Percentiles rank a stretch among this genome's conserved stretches.
Evolutionary conservation across 2,113 vertebrate genomes (phyloP).

Genomic region (Australoheros scitulus): DNA sequence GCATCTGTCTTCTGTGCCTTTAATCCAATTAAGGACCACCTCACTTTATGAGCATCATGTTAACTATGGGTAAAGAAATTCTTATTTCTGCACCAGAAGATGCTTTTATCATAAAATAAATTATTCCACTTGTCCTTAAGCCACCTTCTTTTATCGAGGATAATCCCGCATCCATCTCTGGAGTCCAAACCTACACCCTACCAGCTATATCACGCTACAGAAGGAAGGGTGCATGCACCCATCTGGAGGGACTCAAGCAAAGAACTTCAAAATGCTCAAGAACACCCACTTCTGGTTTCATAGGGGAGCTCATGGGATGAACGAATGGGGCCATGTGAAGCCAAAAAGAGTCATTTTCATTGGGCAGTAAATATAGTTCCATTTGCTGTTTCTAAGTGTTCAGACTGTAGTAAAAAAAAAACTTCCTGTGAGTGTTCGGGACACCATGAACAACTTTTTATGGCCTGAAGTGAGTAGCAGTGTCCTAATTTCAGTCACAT

Average conservation of each 20-base stretch:
- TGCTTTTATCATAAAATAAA: background rate
- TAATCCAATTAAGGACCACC: background rate
- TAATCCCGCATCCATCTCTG: background rate
- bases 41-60: background rate
- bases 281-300: background rate
- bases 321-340: rapidly evolving
- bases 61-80: too few species aligned
- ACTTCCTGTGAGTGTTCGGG: background rate
- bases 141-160: background rate
- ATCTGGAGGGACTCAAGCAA: background rate
- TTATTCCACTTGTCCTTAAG: background rate
- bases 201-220: background rate
- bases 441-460: background rate
- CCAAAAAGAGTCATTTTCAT: background rate
- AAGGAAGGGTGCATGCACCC: background rate
- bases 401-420: background rate
- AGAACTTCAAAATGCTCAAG: background rate
- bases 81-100: background rate
- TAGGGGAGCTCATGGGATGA: rapidly evolving
- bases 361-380: rapidly evolving
- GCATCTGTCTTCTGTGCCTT: rapidly evolving
- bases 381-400: background rate
- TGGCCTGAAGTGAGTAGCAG: background rate
- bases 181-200: background rate
- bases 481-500: background rate